Percentiles rank a stretch among this genome's conserved stretches.
Conservation (phyloP, 2,113 vertebrate genomes). For the Neopipo cinnamomea region DNA sequence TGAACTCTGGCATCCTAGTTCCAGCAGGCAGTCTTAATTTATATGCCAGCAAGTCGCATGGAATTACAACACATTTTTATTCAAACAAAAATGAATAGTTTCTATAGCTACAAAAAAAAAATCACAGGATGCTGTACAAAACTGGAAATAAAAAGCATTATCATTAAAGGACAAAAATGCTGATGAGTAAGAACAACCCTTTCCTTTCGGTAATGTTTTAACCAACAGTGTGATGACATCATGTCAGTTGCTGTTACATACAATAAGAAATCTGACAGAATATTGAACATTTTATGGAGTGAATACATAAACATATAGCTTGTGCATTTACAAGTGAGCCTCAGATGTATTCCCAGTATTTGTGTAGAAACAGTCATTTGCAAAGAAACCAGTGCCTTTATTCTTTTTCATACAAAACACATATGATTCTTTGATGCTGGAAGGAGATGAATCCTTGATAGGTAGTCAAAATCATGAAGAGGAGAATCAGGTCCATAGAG, state of each 20-base stretch:
- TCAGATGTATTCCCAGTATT: not conserved
- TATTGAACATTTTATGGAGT: not conserved
- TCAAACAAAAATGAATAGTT: constrained; percentile 37
- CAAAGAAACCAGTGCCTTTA: not conserved
- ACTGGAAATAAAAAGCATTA: not conserved
- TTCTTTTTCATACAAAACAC: not conserved
- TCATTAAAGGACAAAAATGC: not conserved
- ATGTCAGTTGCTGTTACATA: not conserved
- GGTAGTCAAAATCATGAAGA: not conserved
- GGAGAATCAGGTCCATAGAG: not conserved
- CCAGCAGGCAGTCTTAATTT: constrained; percentile 30
- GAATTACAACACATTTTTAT: not conserved
- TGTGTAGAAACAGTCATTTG: not conserved
- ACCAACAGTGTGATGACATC: not conserved
- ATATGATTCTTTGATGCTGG: not conserved
- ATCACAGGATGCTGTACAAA: not conserved
- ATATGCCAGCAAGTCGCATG: not conserved
- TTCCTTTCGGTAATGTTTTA: not conserved
- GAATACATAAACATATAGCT: not conserved
- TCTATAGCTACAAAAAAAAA: constrained; percentile 14
- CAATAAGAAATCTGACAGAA: not conserved
- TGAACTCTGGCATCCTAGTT: not conserved
- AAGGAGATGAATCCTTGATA: not conserved
- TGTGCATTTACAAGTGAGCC: not conserved
- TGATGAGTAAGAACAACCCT: not conserved